phyloP scores from a whole-genome alignment of 2,113 vertebrate genomes.

The Psephotus haematonotus region DNA sequence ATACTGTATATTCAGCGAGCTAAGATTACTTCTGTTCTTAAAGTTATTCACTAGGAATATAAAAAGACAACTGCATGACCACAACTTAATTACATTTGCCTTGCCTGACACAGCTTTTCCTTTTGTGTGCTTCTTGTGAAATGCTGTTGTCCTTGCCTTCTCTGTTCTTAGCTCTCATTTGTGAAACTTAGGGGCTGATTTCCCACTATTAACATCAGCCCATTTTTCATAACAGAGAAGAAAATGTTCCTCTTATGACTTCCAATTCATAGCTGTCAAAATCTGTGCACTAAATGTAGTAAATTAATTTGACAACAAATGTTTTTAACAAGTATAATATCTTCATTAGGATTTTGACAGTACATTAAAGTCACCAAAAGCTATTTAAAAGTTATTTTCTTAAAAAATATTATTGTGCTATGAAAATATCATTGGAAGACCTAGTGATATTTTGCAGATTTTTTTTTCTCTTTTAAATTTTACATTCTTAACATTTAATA shows the following conservation, averaged over 20 bases:
- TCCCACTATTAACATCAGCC: background rate
- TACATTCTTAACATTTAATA: background rate
- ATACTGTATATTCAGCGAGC: background rate
- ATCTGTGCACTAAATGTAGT: background rate
- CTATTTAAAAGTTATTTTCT: background rate
- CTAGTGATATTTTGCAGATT: background rate
- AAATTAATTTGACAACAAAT: background rate
- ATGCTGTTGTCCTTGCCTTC: background rate
- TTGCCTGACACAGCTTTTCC: background rate
- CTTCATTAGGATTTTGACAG: background rate
- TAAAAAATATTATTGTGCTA: background rate
- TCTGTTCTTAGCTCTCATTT: background rate
- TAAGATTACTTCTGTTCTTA: background rate
- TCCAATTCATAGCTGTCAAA: background rate
- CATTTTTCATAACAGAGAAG: background rate
- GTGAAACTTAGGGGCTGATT: background rate
- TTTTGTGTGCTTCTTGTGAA: background rate
- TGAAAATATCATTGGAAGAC: background rate
- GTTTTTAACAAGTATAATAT: background rate
- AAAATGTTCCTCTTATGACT: background rate
- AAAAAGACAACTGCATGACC: background rate
- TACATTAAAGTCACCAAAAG: background rate
- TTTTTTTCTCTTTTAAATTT: background rate
- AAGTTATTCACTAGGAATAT: background rate
- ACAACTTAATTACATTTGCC: background rate